These are phyloP conservation scores for Scolopax mira DNA, from an alignment of 2,113 vertebrate species.

Conservation along the genomic window DNA sequence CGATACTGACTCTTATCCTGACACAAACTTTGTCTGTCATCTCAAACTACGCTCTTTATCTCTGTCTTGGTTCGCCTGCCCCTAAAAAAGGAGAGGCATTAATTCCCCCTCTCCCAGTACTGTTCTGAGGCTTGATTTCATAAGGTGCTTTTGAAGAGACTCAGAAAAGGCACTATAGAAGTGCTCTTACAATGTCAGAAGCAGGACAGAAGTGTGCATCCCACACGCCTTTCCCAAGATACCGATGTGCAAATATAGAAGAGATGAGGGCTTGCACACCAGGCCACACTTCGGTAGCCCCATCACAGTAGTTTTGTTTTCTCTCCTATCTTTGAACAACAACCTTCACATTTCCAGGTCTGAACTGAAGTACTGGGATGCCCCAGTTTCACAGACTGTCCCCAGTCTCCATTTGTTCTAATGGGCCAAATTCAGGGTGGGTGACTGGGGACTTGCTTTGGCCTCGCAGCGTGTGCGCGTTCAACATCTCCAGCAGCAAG, in stretches of 20 bases:
- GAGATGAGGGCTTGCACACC: neutral
- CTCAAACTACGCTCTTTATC: neutral
- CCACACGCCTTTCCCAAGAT: neutral
- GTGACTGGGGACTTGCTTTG: constrained; percentile 64
- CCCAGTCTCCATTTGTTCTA: constrained; percentile 43
- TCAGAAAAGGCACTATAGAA: constrained; percentile 54
- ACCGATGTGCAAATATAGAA: neutral
- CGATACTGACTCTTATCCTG: neutral
- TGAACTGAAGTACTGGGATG: neutral
- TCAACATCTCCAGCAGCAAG: constrained; percentile 95
- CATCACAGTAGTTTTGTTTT: neutral
- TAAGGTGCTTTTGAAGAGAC: constrained; percentile 56
- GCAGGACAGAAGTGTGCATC: neutral
- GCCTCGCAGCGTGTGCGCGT: constrained; percentile 83
- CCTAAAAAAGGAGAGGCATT: neutral
- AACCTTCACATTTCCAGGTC: neutral
- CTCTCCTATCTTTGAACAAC: neutral
- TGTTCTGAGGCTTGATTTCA: constrained; percentile 25
- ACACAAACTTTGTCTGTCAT: neutral
- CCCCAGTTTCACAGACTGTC: neutral
- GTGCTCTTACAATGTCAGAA: neutral
- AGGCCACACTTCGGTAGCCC: neutral
- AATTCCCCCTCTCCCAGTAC: neutral
- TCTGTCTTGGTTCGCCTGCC: neutral
- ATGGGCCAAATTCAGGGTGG: constrained; percentile 11